Evolutionary conservation across 2,797 vertebrate species (phyloP).

Genomic region (Microcaecilia unicolor): DNA sequence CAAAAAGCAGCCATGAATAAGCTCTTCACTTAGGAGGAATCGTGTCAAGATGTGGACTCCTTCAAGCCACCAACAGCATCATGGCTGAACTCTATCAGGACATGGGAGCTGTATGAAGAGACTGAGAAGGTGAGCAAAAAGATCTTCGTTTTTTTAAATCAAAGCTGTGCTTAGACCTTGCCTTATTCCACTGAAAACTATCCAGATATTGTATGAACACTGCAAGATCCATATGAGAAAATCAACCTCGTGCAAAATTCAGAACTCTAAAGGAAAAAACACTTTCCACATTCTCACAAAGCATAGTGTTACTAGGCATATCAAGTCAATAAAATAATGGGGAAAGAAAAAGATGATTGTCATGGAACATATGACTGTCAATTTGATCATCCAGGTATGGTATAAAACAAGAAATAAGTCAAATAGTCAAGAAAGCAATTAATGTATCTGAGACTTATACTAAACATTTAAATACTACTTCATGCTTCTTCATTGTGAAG

Average conservation of each 20-base stretch:
- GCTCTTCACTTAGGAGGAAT: too few relatives aligned
- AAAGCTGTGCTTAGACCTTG: conserved; percentile 33
- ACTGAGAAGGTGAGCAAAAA: neutral
- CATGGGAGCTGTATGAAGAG: too few relatives aligned
- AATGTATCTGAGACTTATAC: conserved; percentile 2
- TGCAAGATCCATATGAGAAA: conserved; percentile 28
- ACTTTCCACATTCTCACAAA: conserved; percentile 20
- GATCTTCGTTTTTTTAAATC: conserved; percentile 16
- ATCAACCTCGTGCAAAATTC: conserved; percentile 32
- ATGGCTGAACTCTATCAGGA: too few relatives aligned
- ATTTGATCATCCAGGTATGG: conserved; percentile 6
- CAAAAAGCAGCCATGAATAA: too few relatives aligned
- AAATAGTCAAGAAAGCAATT: neutral
- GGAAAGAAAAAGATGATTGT: neutral
- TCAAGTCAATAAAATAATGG: conserved; percentile 15
- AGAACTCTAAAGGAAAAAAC: too few relatives aligned
- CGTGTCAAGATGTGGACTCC: too few relatives aligned
- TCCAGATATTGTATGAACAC: conserved; percentile 37
- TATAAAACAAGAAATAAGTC: conserved; percentile 6
- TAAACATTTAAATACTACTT: neutral
- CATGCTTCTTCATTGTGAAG: neutral
- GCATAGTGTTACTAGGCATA: conserved; percentile 14
- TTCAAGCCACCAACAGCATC: too few relatives aligned
- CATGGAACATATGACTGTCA: conserved; percentile 12
- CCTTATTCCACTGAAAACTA: conserved; percentile 36